phyloP scores from a whole-genome alignment of 2,888 invertebrate genomes.

The Podotricha telesiphe region DNA sequence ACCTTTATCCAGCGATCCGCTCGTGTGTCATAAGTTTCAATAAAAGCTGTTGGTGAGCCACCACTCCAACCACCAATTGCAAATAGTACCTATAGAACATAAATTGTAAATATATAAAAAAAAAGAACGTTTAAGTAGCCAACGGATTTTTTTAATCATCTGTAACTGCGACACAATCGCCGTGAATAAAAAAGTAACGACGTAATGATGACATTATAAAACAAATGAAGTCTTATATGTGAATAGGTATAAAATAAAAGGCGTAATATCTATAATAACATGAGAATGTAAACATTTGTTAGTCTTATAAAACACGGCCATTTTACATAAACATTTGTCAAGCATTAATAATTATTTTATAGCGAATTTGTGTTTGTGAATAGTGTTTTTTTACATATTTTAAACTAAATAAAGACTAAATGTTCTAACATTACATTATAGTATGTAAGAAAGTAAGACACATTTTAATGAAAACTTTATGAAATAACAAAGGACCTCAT shows the following conservation, averaged over 20 bases:
- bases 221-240: neutral
- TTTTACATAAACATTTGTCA: no score
- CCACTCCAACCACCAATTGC: slow-evolving; percentile 85
- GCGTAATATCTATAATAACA: neutral
- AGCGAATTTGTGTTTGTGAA: no score
- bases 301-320: neutral
- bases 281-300: neutral
- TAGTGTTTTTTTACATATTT: no score
- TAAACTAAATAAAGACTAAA: no score
- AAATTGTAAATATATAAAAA: slow-evolving; percentile 12
- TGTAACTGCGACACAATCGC: neutral
- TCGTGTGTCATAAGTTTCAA: slow-evolving; percentile 94
- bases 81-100: slow-evolving; percentile 86
- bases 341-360: no score
- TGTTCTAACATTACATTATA: no score
- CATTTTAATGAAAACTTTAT: neutral
- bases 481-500: slow-evolving; percentile 80
- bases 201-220: neutral
- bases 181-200: neutral
- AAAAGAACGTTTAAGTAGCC: neutral
- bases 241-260: neutral
- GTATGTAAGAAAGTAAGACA: neutral
- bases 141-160: neutral
- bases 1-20: slow-evolving; percentile 95
- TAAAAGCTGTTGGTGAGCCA: slow-evolving; percentile 89